These are phyloP conservation scores for Fulica atra DNA, from an alignment of 2,113 vertebrate genomes.

Conservation along the genomic window DNA sequence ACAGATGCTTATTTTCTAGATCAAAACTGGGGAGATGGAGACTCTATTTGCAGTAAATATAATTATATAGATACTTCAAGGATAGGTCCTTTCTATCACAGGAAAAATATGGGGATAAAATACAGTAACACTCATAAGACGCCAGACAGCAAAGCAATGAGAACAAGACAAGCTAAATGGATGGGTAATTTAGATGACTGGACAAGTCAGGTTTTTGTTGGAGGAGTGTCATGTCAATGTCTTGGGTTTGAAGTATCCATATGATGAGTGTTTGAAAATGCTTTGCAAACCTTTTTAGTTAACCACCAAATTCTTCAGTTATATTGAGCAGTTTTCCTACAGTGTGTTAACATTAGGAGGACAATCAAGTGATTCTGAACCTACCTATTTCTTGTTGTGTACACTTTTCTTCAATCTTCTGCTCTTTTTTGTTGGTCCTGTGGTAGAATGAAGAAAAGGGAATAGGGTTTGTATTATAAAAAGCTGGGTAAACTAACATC, in stretches of 20 bases:
- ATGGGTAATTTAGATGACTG: not conserved
- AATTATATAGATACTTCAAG: not conserved
- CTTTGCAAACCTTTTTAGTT: not conserved
- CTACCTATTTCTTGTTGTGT: not conserved
- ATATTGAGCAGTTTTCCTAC: not conserved
- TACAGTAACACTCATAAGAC: not conserved
- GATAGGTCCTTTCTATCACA: not conserved
- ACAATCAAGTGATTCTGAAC: not conserved
- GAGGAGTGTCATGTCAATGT: not conserved
- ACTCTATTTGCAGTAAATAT: not conserved
- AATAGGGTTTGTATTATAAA: not conserved
- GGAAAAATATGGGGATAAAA: not conserved
- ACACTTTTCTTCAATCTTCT: fast-evolving
- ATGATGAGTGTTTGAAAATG: not conserved
- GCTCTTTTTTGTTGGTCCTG: not conserved
- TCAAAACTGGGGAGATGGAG: not conserved
- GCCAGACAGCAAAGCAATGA: fast-evolving
- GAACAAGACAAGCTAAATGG: not conserved
- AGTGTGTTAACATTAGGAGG: fast-evolving
- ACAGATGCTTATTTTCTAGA: not conserved
- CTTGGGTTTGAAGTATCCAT: not conserved
- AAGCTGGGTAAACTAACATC: not conserved
- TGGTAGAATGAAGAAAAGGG: not conserved
- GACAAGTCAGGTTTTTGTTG: not conserved
- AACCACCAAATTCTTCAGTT: not conserved